A percentile compares a stretch with the other conserved stretches of the same genome.
phyloP scores from a whole-genome alignment of 2,113 vertebrate genomes.

The Egretta garzetta region DNA sequence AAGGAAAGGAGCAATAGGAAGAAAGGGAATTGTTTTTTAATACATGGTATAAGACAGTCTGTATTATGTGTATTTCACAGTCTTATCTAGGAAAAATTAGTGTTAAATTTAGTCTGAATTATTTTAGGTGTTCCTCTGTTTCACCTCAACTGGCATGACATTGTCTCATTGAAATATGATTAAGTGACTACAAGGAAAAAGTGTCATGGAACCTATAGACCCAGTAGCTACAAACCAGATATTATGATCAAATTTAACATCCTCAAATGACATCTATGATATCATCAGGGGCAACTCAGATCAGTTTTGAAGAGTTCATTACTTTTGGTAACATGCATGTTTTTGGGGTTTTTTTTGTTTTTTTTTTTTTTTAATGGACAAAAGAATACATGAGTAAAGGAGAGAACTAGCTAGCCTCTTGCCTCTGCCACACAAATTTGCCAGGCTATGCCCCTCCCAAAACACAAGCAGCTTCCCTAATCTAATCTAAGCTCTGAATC shows the following conservation, averaged over 20 bases:
- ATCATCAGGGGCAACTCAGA: background rate
- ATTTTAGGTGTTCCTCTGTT: background rate
- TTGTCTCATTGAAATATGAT: background rate
- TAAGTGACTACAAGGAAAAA: background rate
- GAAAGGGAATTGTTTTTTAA: background rate
- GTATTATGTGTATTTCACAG: background rate
- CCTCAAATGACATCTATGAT: background rate
- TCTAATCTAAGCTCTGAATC: background rate
- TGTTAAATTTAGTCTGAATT: background rate
- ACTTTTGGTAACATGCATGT: background rate
- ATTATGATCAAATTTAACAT: conserved; percentile 1
- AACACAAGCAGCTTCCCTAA: background rate
- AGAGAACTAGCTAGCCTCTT: background rate
- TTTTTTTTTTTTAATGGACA: background rate
- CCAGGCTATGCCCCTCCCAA: background rate
- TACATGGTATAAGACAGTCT: background rate
- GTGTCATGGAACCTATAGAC: background rate
- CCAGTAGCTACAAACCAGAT: background rate
- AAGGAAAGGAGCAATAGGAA: background rate
- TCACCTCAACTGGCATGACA: background rate
- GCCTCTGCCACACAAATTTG: background rate
- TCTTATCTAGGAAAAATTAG: background rate
- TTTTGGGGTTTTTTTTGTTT: background rate
- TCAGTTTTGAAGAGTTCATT: background rate
- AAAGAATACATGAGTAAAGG: background rate